Base-by-base conservation (phyloP, 2,797 vertebrate species). In the Sebastes iracundus region DNA sequence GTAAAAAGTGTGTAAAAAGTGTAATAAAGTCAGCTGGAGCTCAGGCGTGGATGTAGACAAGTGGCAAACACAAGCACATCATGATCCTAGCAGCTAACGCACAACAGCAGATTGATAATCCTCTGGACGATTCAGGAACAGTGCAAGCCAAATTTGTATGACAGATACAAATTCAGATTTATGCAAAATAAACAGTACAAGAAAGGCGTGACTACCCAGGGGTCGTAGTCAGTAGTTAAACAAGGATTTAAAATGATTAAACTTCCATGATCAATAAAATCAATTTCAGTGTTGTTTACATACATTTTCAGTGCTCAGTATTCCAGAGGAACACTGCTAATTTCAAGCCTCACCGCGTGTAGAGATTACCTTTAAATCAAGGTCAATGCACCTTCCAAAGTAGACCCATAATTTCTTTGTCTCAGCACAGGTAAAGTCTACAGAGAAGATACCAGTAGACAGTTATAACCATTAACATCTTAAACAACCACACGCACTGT, bases 201-300 rank as follows among this genome's bases (percentile, higher is more conserved):
- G 28, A 84, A 56, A 73, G 7, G 4, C 13, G 18, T 52, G 8
- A 46, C 35, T 20, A 63, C 32, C 14, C 16, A 16, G 18, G 18
- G 30, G 25, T 58, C 32, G 64, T 5, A 27, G 42, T 42, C 35
- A 28, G 8, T 1, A 52, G 27, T 68, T 60, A 38, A 62, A 59
- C 6, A 3, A 79, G 7, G 12, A 77, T 76, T 72, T 35, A 23
- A 67, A 80, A 77, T 22, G 5, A 22, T 23, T 30, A 0, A 1
- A 42, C 32, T 35, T 25, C 25, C 7, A 33, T 0, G 1, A 71
- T 69, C 61, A 67, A 42, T 71, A 63, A 72, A 81, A 79, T 79
- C 85, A 82, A 88, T 90, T 91, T 72, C 42, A 80, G 75, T 81
- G 72, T 12, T 25, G 25, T 71, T 77, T 53, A 69, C 55, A 70